Base-by-base conservation (phyloP, 2,888 invertebrate genomes). In the Netelia virgata region DNA sequence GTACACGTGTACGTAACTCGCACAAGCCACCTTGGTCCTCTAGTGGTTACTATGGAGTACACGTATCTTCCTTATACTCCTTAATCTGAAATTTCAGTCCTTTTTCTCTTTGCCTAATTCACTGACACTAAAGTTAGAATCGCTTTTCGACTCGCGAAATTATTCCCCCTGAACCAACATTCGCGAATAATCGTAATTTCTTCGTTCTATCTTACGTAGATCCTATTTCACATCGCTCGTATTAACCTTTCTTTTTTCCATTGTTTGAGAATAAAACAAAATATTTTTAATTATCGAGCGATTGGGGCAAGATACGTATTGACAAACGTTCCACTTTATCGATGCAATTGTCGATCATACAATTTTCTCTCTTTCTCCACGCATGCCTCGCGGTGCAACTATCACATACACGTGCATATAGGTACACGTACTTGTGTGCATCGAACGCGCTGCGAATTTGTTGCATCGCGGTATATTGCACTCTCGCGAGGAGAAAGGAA, bases 31-130 rank as follows among this genome's bases (percentile, higher is more conserved):
- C 53, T 78, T 78, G 53, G 61, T 61, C 69, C 57, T 59, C 14
- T 61, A 23, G 50, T 50, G 18, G 59, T 69, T 63, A 53, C 80
- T 79, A 75, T 87, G 86, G 76, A 79, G 68, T 75, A 50, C 64
- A 85, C 10, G 16, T 18, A n/a, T 72, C 14, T n/a, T 23, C 55
- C 5, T 36, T 36, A 36, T 36, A 36, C 6, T 36, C 36, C 36
- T 6, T 6, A 5, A 36, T 6, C 36, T 6, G 1, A 36, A 72
- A 28, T 41, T 64, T 16, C 28, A 14, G 36, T n/a, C n/a, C 10
- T 75, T 63, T 47, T 53, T 64, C 77, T 72, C n/a, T 11, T 16
- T 50, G 64, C 16, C 47, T 75, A 53, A 18, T 47, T 47, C 47
- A 3, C 47, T 1, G 47, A 1, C 47, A 47, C 11, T 14, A 47